These are phyloP conservation scores for Pseudolycoriella hygida DNA, from an alignment of 2,888 invertebrate genomes.

Conservation along the genomic window DNA sequence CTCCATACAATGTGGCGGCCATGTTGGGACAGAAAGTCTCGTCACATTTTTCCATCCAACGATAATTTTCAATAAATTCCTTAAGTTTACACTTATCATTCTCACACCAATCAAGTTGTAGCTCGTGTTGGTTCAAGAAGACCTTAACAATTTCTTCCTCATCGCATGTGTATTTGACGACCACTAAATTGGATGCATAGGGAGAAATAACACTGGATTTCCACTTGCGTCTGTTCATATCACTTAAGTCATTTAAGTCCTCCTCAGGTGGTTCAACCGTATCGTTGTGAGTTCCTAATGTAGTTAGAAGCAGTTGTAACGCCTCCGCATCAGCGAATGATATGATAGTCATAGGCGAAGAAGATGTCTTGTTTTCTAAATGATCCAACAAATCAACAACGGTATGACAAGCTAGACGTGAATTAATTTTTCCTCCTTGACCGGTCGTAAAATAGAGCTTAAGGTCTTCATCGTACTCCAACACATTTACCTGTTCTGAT, in stretches of 20 bases:
- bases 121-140: slow-evolving; percentile 43
- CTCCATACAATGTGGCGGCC: too few relatives aligned
- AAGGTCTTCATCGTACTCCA: slow-evolving; percentile 66
- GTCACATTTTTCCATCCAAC: too few relatives aligned
- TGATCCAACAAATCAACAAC: slow-evolving; percentile 53
- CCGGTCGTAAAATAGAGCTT: slow-evolving; percentile 57
- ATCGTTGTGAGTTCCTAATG: slow-evolving; percentile 46
- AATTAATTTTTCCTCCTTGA: slow-evolving; percentile 47
- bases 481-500: slow-evolving; percentile 45
- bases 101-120: slow-evolving; percentile 39
- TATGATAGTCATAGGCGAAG: slow-evolving; percentile 41
- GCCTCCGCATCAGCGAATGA: slow-evolving; percentile 47
- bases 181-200: slow-evolving; percentile 55
- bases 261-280: slow-evolving; percentile 37
- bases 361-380: slow-evolving; percentile 35
- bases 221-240: slow-evolving; percentile 42
- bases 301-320: slow-evolving; percentile 39
- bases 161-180: slow-evolving; percentile 40
- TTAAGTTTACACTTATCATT: slow-evolving; percentile 46
- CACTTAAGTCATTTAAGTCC: slow-evolving; percentile 47
- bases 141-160: slow-evolving; percentile 36
- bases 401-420: slow-evolving; percentile 50
- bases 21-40: too few relatives aligned
- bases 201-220: slow-evolving; percentile 47
- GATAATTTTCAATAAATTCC: too few relatives aligned